These are phyloP conservation scores for Lasioglossum figueresi DNA, from an alignment of 2,888 invertebrate genomes.

Conservation along the genomic window DNA sequence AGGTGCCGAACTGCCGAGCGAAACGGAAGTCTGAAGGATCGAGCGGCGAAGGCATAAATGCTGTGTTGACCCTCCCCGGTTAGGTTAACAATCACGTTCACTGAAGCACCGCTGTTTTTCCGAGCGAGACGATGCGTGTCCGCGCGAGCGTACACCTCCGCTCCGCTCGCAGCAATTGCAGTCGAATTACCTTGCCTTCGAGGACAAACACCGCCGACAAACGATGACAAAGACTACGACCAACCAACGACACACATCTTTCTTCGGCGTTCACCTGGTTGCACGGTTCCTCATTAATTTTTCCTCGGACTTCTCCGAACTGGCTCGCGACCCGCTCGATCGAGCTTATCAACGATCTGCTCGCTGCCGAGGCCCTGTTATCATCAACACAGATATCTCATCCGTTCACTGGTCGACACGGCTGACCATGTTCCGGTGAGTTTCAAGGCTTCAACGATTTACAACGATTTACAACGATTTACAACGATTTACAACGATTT, in stretches of 20 bases:
- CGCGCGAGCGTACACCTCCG: background rate
- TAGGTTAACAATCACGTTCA: background rate
- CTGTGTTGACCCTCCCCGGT: background rate
- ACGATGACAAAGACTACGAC: background rate
- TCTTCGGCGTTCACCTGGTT: background rate
- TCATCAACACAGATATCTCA: background rate
- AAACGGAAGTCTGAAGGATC: background rate
- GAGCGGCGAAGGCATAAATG: background rate
- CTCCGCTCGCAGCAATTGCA: background rate
- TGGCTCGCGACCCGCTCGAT: background rate
- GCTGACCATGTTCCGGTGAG: background rate
- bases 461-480: no score
- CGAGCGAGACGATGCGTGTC: conserved; percentile 1
- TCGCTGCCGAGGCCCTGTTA: background rate
- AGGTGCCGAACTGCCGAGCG: background rate
- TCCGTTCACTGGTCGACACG: background rate
- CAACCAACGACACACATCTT: background rate
- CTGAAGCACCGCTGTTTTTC: background rate
- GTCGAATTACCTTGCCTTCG: conserved; percentile 1
- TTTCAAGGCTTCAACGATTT: background rate
- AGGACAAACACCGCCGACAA: background rate
- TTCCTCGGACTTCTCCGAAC: background rate
- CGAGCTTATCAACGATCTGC: background rate
- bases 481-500: no score
- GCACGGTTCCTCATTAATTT: background rate